These are phyloP conservation scores for Cistogaster globosa DNA, from an alignment of 2,888 invertebrate genomes.

Conservation along the genomic window DNA sequence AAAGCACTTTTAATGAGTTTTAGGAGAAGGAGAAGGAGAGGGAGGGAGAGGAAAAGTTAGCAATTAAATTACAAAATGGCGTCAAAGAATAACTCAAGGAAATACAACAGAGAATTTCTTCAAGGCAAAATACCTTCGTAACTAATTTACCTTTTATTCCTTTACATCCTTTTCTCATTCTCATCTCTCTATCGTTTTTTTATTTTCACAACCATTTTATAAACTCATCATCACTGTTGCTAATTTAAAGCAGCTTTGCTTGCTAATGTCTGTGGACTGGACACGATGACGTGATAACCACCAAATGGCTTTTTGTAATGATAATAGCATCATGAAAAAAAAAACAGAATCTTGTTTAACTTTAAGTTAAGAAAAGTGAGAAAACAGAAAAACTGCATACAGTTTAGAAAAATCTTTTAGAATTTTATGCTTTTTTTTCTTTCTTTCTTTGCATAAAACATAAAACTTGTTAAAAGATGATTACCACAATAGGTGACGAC, in stretches of 20 bases:
- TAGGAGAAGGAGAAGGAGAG: neutral
- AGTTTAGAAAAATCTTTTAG: constrained; percentile 66
- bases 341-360: constrained; percentile 34
- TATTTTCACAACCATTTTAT: neutral
- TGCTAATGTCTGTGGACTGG: constrained; percentile 30
- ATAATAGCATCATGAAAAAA: constrained; percentile 33
- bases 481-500: constrained; percentile 78
- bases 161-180: neutral
- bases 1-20: constrained; percentile 58
- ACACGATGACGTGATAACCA: constrained; percentile 56
- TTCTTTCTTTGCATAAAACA: constrained; percentile 29
- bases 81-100: constrained; percentile 50
- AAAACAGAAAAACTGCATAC: constrained; percentile 37
- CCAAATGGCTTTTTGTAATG: constrained; percentile 53
- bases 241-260: constrained; percentile 45
- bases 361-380: constrained; percentile 42
- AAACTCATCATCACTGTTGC: constrained; percentile 11
- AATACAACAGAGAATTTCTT: constrained; percentile 48
- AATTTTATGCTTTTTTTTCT: constrained; percentile 77
- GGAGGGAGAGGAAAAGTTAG: neutral
- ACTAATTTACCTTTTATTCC: constrained; percentile 37
- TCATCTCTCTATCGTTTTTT: neutral
- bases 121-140: constrained; percentile 42
- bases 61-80: constrained; percentile 52
- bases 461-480: constrained; percentile 82